These are phyloP conservation scores for Conchocele bisecta DNA, from an alignment of 2,888 invertebrate species.

Conservation along the genomic window DNA sequence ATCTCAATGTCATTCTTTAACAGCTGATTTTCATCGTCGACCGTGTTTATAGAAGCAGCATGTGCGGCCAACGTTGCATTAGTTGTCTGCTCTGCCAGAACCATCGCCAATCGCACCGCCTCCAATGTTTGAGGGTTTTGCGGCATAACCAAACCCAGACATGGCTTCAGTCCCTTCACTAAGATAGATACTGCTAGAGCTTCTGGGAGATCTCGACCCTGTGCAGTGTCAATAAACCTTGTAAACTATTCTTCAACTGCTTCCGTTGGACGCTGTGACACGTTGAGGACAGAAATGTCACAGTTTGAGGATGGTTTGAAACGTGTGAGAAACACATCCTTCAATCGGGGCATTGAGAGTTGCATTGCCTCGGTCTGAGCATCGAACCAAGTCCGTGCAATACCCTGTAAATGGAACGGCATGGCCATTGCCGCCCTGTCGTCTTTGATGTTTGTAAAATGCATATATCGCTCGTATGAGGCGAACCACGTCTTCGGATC, in stretches of 20 bases:
- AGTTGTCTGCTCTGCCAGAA: neutral
- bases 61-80: too few species aligned
- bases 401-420: neutral
- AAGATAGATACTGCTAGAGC: neutral
- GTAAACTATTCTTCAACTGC: neutral
- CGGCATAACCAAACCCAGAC: neutral
- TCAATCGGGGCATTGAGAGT: neutral
- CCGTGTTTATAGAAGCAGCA: too few species aligned
- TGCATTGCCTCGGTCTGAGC: neutral
- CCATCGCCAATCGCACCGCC: neutral
- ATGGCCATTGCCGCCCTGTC: neutral
- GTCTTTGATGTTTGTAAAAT: neutral
- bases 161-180: neutral
- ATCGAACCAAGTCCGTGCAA: slow-evolving; percentile 1
- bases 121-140: neutral
- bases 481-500: neutral
- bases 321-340: neutral
- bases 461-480: neutral
- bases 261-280: neutral
- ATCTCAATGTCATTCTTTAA: too few species aligned
- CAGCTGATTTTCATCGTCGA: too few species aligned
- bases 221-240: neutral
- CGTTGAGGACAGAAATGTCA: neutral
- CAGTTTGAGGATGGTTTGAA: neutral
- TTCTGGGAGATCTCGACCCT: neutral